These are phyloP conservation scores for Wiebesia pumilae DNA, from an alignment of 1,140 invertebrate species.

Conservation along the genomic window DNA sequence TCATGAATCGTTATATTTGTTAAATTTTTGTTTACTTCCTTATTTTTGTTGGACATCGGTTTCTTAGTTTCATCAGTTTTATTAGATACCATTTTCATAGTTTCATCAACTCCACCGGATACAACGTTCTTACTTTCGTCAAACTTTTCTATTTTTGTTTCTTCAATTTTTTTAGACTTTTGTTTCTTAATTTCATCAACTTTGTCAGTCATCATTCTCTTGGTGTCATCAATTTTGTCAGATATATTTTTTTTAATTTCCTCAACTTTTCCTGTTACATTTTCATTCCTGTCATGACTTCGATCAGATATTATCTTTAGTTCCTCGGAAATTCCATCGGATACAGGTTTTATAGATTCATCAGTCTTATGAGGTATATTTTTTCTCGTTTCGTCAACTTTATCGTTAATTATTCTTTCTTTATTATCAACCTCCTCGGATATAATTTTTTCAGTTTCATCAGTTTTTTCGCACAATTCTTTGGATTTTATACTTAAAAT, in stretches of 20 bases:
- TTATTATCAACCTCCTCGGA: background rate
- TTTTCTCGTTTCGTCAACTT: constrained; percentile 23
- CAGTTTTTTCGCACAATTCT: background rate
- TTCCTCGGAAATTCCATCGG: constrained; percentile 34
- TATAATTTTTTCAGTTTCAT: constrained; percentile 43
- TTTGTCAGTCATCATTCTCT: constrained; percentile 18
- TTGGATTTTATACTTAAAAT: background rate
- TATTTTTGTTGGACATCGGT: constrained; percentile 9
- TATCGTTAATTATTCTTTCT: constrained; percentile 26
- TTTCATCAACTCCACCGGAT: background rate
- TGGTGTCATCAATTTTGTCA: constrained; percentile 9
- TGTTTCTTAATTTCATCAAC: background rate
- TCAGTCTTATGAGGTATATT: background rate
- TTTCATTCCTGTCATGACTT: background rate
- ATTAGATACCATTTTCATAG: background rate
- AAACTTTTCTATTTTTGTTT: background rate
- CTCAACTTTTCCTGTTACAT: constrained; percentile 7
- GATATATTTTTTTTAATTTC: background rate
- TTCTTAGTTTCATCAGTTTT: background rate
- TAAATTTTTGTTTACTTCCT: background rate
- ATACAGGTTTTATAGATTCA: constrained; percentile 26
- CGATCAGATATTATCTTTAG: constrained; percentile 29
- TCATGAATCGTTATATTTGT: background rate
- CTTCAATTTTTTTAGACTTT: background rate
- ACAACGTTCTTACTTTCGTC: constrained; percentile 2